Evolutionary conservation across 2,888 invertebrate genomes (phyloP).

Genomic region (Clitarchus hookeri): DNA sequence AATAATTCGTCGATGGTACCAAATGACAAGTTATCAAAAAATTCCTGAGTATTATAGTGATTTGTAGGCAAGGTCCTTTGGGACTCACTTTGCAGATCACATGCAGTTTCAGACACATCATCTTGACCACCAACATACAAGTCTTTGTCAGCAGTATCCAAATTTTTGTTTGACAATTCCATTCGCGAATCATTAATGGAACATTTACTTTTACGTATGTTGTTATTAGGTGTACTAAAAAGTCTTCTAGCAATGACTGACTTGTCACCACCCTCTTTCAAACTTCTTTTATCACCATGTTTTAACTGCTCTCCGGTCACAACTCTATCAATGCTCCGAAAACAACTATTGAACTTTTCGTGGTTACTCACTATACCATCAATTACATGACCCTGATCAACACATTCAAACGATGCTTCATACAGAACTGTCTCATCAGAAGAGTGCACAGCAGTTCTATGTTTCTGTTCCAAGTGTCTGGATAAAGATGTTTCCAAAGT

Average conservation of each 20-base stretch:
- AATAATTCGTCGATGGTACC: constrained; percentile 35
- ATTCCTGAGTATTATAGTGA: constrained; percentile 24
- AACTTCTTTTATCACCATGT: not conserved
- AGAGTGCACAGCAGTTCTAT: not conserved
- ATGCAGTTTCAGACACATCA: not conserved
- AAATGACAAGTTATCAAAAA: constrained; percentile 34
- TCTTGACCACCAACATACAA: not conserved
- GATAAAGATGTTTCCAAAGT: not conserved
- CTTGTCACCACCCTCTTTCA: not conserved
- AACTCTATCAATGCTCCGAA: not conserved
- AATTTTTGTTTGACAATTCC: not conserved
- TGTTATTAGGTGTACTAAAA: not conserved
- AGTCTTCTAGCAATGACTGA: constrained; percentile 2
- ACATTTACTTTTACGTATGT: not conserved
- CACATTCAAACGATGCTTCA: not conserved
- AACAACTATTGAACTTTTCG: not conserved
- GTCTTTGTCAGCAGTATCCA: not conserved
- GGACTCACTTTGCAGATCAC: not conserved
- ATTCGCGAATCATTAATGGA: not conserved
- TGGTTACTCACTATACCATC: not conserved
- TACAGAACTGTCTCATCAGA: not conserved
- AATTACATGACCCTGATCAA: not conserved
- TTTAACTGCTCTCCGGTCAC: not conserved
- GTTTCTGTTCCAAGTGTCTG: not conserved
- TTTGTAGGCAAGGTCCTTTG: not conserved